Evolutionary conservation across 2,888 invertebrate species (phyloP), one percentile per base, ranked within the genome.

Genomic region (Brenthis ino): DNA sequence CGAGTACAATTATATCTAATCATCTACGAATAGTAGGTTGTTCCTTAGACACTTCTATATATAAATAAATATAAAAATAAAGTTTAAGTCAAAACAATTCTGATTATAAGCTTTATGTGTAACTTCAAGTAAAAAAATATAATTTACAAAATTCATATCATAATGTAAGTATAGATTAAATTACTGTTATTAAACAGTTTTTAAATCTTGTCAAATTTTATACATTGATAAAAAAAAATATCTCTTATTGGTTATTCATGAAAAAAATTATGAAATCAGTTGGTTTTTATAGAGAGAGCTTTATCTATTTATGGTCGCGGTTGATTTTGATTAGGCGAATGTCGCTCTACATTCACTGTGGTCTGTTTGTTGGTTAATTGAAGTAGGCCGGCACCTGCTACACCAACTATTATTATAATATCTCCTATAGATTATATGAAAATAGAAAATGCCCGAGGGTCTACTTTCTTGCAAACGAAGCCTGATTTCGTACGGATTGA

Each of bases 381-480:
- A 87, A 83, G 83, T 78, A 79, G 83, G 24, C 81, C 78, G 75
- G 79, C 82, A 83, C 82, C 84, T 83, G 80, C 80, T 78, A 80
- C 75, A 56, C 54, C 68, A 75, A 53, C 82, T 84, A 85, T 88
- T 88, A 89, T 89, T 86, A 88, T 86, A 86, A 88, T 88, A 85
- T 83, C 82, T 64, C 81, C 82, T 82, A 79, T 81, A 87, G 86
- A 88, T 90, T 89, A 85, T 83, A 87, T 77, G 84, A 87, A 90
- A 89, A 90, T 88, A 88, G 89, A 89, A 89, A 91, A 88, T 85
- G 82, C 85, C 85, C 77, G 84, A 87, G 87, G 88, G 89, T 85
- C 83, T 84, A 84, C 89, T 91, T 90, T 91, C 90, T 87, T 88
- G 77, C 78, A 69, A 81, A 81, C 74, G 76, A 74, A 86, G 82